Evolutionary conservation across 1,140 invertebrate genomes (phyloP).

Genomic region (Monomorium pharaonis): DNA sequence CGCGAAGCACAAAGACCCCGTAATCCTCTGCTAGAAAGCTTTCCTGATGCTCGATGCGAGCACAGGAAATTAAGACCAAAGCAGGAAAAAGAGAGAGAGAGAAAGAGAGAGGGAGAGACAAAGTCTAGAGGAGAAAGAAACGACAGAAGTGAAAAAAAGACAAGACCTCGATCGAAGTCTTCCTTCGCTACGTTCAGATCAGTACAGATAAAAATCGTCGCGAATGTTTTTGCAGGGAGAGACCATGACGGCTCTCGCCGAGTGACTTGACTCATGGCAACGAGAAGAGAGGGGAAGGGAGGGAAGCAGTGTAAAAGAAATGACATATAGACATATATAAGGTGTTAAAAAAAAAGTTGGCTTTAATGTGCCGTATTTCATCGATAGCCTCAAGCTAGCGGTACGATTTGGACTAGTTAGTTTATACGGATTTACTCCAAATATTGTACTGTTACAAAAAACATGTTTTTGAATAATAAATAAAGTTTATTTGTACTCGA

Average conservation of each 20-base stretch:
- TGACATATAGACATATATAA: constrained; percentile 35
- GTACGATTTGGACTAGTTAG: neutral
- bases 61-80: constrained; percentile 72
- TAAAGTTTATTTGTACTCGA: neutral
- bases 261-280: constrained; percentile 19
- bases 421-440: neutral
- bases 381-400: neutral
- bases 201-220: constrained; percentile 73
- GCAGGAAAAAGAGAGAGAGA: constrained; percentile 48
- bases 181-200: constrained; percentile 57
- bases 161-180: constrained; percentile 65
- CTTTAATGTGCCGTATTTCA: constrained; percentile 40
- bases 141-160: constrained; percentile 14
- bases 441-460: neutral
- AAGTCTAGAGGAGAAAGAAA: constrained; percentile 6
- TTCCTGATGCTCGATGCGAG: constrained; percentile 65
- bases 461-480: neutral
- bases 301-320: constrained; percentile 18
- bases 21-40: constrained; percentile 64
- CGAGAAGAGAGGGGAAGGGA: neutral
- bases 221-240: constrained; percentile 76
- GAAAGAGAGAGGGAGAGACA: neutral
- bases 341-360: constrained; percentile 46
- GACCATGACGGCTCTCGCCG: constrained; percentile 31
- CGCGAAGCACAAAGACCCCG: constrained; percentile 36